phyloP scores from a whole-genome alignment of 2,888 invertebrate species.

The Scaptomyza polygonia region DNA sequence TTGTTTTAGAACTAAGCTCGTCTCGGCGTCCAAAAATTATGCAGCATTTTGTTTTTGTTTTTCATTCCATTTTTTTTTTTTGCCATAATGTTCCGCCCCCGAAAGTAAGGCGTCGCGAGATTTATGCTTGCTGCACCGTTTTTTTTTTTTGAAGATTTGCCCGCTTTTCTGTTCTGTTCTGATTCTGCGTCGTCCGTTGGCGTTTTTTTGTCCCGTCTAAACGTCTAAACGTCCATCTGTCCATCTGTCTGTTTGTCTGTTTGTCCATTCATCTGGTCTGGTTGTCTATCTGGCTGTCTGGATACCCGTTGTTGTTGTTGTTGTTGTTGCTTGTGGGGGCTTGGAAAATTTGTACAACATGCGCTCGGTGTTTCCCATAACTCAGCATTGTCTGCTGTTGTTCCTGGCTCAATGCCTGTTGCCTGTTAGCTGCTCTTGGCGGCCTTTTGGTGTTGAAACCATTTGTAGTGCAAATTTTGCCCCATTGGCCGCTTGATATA shows the following conservation, averaged over 20 bases:
- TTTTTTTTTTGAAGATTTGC: conserved; percentile 74
- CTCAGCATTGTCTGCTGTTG: conserved; percentile 63
- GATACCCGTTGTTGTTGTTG: conserved; percentile 43
- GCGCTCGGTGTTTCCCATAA: conserved; percentile 76
- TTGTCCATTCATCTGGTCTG: conserved; percentile 15
- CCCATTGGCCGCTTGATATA: conserved; percentile 73
- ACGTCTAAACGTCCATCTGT: background rate
- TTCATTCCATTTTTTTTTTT: conserved; percentile 60
- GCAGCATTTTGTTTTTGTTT: conserved; percentile 78
- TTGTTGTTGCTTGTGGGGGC: conserved; percentile 67
- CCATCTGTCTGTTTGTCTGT: conserved; percentile 24
- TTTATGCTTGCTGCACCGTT: conserved; percentile 65
- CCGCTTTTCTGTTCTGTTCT: conserved; percentile 47
- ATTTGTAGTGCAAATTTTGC: conserved; percentile 82
- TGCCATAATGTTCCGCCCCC: conserved; percentile 57
- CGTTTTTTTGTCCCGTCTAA: conserved; percentile 48
- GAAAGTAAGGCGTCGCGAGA: conserved; percentile 75
- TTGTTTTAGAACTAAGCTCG: conserved; percentile 30
- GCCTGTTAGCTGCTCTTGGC: conserved; percentile 49
- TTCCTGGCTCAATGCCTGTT: conserved; percentile 22
- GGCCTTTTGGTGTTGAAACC: conserved; percentile 81
- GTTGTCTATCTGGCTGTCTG: conserved; percentile 18
- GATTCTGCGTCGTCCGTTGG: conserved; percentile 68
- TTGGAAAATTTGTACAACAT: conserved; percentile 75
- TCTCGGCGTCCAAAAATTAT: conserved; percentile 65